phyloP scores from a whole-genome alignment of 1,140 invertebrate genomes.

The Rhizoglyphus robini region DNA sequence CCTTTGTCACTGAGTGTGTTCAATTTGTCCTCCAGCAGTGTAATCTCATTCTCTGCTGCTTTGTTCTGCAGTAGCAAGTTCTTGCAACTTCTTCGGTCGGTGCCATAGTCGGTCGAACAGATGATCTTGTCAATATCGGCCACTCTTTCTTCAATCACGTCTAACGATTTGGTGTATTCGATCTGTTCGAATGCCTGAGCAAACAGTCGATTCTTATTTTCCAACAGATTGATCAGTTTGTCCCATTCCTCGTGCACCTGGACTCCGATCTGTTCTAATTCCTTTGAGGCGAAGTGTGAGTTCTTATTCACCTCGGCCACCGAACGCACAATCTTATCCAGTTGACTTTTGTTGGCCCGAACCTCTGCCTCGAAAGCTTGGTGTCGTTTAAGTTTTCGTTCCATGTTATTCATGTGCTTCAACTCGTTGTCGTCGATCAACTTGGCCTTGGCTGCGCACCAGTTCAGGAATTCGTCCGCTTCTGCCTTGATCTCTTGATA shows the following conservation, averaged over 20 bases:
- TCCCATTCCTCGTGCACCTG: constrained; percentile 60
- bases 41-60: constrained; percentile 61
- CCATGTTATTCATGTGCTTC: constrained; percentile 51
- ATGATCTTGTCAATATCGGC: constrained; percentile 48
- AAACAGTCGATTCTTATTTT: constrained; percentile 69
- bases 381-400: constrained; percentile 88
- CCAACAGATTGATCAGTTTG: constrained; percentile 48
- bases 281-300: constrained; percentile 51
- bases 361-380: constrained; percentile 93
- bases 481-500: constrained; percentile 77
- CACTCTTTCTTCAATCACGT: constrained; percentile 55
- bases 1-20: constrained; percentile 60
- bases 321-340: constrained; percentile 64
- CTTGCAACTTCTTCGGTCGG: constrained; percentile 72
- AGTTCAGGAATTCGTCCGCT: constrained; percentile 56
- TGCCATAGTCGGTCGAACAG: constrained; percentile 62
- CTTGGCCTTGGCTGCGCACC: constrained; percentile 82
- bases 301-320: constrained; percentile 27
- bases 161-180: constrained; percentile 50
- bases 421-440: constrained; percentile 78
- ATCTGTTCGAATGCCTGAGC: constrained; percentile 62
- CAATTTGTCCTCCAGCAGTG: constrained; percentile 58
- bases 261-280: constrained; percentile 48
- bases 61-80: constrained; percentile 73
- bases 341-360: constrained; percentile 72